Conservation (phyloP, 2,113 vertebrate genomes). For the Elanus axillaris region DNA sequence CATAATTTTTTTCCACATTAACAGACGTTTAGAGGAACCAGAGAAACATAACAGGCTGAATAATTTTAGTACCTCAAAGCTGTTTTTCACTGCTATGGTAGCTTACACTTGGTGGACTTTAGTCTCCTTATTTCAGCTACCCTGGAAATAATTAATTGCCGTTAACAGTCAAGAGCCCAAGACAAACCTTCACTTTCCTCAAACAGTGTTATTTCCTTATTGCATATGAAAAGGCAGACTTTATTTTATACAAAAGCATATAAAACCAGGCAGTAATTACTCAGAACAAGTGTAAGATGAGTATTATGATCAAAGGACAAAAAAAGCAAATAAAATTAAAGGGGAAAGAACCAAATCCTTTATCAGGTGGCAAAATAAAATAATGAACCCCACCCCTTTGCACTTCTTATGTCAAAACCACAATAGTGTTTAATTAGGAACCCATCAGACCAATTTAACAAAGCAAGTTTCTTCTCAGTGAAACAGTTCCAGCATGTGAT, state of each 20-base stretch:
- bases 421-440: neutral
- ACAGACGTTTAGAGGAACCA: neutral
- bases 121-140: neutral
- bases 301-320: neutral
- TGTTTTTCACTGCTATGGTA: neutral
- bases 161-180: neutral
- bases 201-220: neutral
- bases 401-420: neutral
- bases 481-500: neutral
- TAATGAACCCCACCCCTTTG: neutral
- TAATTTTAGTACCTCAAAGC: neutral
- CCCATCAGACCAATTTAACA: neutral
- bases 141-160: neutral
- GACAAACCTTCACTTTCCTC: neutral
- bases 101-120: neutral
- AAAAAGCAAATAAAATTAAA: neutral
- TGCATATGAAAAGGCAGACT: neutral
- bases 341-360: neutral
- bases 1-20: neutral
- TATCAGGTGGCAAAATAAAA: neutral
- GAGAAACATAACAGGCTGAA: neutral
- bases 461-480: neutral
- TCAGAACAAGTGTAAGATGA: neutral
- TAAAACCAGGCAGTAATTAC: neutral
- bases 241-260: neutral